Percentiles rank a stretch among this genome's conserved stretches.
Evolutionary conservation across 1,140 invertebrate species (phyloP).

Genomic region (Scaptomyza montana): DNA sequence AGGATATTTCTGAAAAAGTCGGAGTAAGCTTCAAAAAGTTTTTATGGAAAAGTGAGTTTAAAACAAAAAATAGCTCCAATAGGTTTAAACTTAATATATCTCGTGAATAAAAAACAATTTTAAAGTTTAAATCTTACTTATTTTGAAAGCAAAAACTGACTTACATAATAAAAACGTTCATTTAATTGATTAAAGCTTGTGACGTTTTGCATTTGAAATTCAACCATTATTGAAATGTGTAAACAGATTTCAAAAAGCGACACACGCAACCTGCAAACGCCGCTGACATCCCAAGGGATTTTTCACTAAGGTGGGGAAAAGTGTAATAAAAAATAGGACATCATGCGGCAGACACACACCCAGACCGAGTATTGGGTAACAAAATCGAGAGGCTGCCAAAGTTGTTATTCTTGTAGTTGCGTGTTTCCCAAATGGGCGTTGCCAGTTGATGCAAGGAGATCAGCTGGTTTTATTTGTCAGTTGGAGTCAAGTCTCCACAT

Average conservation of each 20-base stretch:
- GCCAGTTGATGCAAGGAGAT: neutral
- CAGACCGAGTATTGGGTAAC: slow-evolving; percentile 54
- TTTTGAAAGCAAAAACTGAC: neutral
- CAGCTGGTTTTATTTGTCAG: slow-evolving; percentile 14
- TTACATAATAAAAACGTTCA: slow-evolving; percentile 6
- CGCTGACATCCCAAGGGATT: slow-evolving; percentile 23
- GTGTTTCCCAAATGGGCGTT: neutral
- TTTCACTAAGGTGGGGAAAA: neutral
- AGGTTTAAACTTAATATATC: no score
- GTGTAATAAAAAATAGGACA: neutral
- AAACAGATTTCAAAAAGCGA: slow-evolving; percentile 41
- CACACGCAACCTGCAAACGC: slow-evolving; percentile 29
- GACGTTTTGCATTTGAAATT: slow-evolving; percentile 32
- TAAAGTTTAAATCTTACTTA: no score
- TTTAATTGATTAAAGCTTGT: slow-evolving; percentile 34
- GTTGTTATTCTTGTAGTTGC: slow-evolving; percentile 7
- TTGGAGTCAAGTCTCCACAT: neutral
- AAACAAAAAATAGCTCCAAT: no score
- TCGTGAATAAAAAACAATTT: no score
- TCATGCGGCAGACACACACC: slow-evolving; percentile 17
- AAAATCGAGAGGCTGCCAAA: slow-evolving; percentile 55
- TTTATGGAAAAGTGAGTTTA: no score
- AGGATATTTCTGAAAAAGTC: no score
- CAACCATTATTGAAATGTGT: slow-evolving; percentile 51
- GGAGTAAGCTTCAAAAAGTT: no score